Base-by-base conservation (phyloP, 37 sponge, comb jelly and placozoan genomes). In the Lycopodina hypogea region DNA sequence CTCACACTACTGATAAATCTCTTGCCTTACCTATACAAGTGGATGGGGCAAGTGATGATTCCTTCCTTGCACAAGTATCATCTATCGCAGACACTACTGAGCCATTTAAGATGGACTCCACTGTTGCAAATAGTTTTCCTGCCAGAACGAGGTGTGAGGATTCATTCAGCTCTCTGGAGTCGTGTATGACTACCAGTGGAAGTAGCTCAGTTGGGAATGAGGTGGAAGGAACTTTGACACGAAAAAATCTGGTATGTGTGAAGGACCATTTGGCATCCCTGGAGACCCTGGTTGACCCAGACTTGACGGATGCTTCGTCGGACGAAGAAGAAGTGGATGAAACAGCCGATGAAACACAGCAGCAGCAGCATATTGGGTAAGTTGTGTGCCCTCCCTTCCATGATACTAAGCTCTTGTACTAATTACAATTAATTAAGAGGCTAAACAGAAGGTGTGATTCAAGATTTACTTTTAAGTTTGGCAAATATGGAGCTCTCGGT, bases 291-390 rank as follows among this genome's bases (percentile, higher is more conserved):
- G 50, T 84, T 0, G 84, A 84, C 38, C 60, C 35, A 6, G 84
- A 84, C 15, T 32, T 52, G 36, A 84, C 84, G 34, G 68, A 69
- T 8, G 28, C 24, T 41, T 76, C 77, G 12, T 84, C 84, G 21
- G 84, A 84, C 37, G 84, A 84, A 32, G 71, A 76, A 52, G 68
- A 51, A 22, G 32, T 0, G 63, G 74, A 56, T 22, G 32, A 33
- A 40, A 21, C 23, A 28, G 56, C 15, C 23, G n/a, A 21, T 24
- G 58, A 51, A 56, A 57, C 28, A 52, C 41, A 21, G 48, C 48
- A 45, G 9, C 8, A 45, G 37, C 30, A 30, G 53, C 28, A 29
- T 17, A 3, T 68, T 8, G 14, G 69, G 30, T 66, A 50, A 9
- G 36, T 21, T 8, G 63, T 61, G 22, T 11, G 38, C n/a, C 48